Evolutionary conservation across 2,113 vertebrate genomes (phyloP).

Genomic region (Lichenostomus cassidix): DNA sequence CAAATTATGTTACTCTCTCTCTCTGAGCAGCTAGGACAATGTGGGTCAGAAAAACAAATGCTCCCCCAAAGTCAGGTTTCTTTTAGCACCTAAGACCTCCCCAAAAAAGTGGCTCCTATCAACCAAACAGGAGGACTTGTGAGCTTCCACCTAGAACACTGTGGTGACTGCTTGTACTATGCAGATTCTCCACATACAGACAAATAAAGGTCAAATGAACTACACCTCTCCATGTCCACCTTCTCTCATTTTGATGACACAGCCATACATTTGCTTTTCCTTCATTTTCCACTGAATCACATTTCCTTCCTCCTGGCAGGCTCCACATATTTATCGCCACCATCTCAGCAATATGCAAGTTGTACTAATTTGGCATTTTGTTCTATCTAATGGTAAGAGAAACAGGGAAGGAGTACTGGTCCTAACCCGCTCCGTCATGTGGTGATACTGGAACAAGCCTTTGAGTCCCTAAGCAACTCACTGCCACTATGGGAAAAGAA

Average conservation of each 20-base stretch:
- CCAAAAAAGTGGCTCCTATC: not conserved
- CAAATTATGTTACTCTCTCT: not conserved
- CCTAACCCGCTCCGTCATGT: not conserved
- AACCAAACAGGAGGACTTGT: not conserved
- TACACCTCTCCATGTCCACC: not conserved
- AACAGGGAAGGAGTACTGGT: not conserved
- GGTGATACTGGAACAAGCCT: not conserved
- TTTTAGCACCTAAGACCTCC: not conserved
- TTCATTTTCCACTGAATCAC: not conserved
- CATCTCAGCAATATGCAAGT: not conserved
- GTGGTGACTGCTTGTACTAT: fast-evolving
- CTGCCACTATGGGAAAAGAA: not conserved
- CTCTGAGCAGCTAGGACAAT: not conserved
- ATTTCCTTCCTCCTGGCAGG: not conserved
- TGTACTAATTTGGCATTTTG: not conserved
- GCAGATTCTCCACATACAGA: not conserved
- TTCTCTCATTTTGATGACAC: not conserved
- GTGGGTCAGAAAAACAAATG: not conserved
- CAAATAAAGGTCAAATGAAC: not conserved
- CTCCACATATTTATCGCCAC: not conserved
- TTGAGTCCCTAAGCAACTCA: not conserved
- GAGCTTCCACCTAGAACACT: not conserved
- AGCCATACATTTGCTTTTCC: not conserved
- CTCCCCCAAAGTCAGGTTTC: not conserved
- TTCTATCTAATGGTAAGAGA: not conserved